Percentiles rank a stretch among this genome's conserved stretches.
phyloP scores from a whole-genome alignment of 2,888 invertebrate species.

The Brachynemurus nebulosus region DNA sequence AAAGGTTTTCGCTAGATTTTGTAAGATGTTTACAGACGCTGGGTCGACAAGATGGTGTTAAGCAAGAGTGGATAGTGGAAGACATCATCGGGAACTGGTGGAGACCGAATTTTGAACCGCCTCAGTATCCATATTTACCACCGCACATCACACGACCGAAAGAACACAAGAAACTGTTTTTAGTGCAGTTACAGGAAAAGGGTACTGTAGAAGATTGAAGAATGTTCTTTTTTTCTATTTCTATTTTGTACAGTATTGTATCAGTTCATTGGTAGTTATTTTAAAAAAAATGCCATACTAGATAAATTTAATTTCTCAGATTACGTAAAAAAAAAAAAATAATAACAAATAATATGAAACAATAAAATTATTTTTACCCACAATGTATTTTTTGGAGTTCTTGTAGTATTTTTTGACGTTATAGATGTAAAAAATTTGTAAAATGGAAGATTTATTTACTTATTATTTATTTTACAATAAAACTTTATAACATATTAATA shows the following conservation, averaged over 20 bases:
- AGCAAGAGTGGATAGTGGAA: constrained; percentile 96
- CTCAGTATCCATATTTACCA: constrained; percentile 98
- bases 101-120: constrained; percentile 99
- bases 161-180: constrained; percentile 92
- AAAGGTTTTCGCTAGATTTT: constrained; percentile 7
- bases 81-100: constrained; percentile 95
- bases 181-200: constrained; percentile 95
- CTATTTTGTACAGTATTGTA: neutral
- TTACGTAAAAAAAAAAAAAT: too few species aligned
- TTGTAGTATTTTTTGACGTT: too few species aligned
- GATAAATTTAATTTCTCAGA: too few species aligned
- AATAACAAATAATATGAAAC: too few species aligned
- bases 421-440: too few species aligned
- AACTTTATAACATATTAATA: too few species aligned
- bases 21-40: constrained; percentile 55
- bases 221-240: constrained; percentile 8
- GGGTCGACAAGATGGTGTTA: constrained; percentile 91
- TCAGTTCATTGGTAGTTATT: too few species aligned
- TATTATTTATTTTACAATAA: too few species aligned
- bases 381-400: too few species aligned
- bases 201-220: constrained; percentile 26
- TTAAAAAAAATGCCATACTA: too few species aligned
- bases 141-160: constrained; percentile 99
- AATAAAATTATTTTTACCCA: too few species aligned
- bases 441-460: too few species aligned